phyloP scores from a whole-genome alignment of 2,888 invertebrate species.

The Drosophila mimica region DNA sequence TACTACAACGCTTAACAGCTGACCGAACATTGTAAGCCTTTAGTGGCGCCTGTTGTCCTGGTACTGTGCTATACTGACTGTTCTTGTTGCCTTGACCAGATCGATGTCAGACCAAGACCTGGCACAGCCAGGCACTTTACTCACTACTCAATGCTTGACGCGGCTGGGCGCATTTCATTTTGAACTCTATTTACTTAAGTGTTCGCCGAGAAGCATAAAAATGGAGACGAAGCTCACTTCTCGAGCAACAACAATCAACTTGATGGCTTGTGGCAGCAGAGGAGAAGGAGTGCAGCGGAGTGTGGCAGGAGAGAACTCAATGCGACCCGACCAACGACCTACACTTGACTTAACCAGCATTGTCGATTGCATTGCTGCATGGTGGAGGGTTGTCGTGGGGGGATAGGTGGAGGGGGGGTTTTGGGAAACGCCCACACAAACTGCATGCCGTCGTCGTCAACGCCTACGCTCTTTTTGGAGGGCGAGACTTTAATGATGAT shows the following conservation, averaged over 20 bases:
- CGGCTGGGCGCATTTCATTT: slow-evolving; percentile 77
- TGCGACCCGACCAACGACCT: slow-evolving; percentile 79
- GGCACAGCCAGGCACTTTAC: slow-evolving; percentile 58
- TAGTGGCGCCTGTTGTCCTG: slow-evolving; percentile 27
- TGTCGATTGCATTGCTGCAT: slow-evolving; percentile 72
- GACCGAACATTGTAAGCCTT: slow-evolving; percentile 69
- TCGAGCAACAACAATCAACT: slow-evolving; percentile 61
- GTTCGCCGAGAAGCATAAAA: slow-evolving; percentile 64
- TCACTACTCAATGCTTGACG: slow-evolving; percentile 53
- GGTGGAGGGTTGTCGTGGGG: neutral
- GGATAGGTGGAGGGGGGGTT: neutral
- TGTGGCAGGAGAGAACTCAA: slow-evolving; percentile 32
- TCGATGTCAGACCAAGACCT: slow-evolving; percentile 69
- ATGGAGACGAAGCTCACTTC: slow-evolving; percentile 53
- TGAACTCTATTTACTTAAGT: slow-evolving; percentile 79
- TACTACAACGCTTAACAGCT: slow-evolving; percentile 57
- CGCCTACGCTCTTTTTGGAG: slow-evolving; percentile 58
- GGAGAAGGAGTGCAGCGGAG: neutral
- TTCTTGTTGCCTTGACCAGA: slow-evolving; percentile 48
- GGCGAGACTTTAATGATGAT: slow-evolving; percentile 82
- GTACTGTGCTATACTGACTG: neutral
- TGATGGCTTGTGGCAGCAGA: slow-evolving; percentile 47
- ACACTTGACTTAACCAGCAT: slow-evolving; percentile 83
- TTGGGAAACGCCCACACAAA: slow-evolving; percentile 52
- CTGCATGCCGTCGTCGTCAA: slow-evolving; percentile 51